Evolutionary conservation across 2,113 vertebrate species (phyloP).

Genomic region (Thymallus thymallus): DNA sequence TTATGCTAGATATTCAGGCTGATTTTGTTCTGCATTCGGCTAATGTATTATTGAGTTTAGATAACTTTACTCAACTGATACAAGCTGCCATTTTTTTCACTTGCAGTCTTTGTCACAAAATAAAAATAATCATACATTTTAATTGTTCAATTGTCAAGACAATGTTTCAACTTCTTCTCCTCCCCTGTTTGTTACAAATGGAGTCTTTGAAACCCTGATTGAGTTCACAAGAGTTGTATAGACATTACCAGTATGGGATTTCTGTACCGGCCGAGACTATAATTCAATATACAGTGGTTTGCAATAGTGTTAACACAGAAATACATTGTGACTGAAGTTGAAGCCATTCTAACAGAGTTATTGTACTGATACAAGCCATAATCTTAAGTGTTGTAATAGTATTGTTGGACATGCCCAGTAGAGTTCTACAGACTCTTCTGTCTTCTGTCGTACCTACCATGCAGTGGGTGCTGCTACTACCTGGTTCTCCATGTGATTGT

Average conservation of each 20-base stretch:
- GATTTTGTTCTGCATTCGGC: constrained; percentile 46
- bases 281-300: constrained; percentile 40
- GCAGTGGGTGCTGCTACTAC: constrained; percentile 47
- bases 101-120: constrained; percentile 21
- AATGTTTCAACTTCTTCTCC: not conserved
- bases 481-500: constrained; percentile 34
- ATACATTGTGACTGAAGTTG: constrained; percentile 36
- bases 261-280: not conserved
- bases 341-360: constrained; percentile 39
- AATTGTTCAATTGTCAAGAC: not conserved
- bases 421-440: constrained; percentile 34
- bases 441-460: constrained; percentile 39
- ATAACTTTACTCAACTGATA: constrained; percentile 40
- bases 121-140: not conserved
- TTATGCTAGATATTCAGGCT: constrained; percentile 8
- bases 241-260: not conserved
- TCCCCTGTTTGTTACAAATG: constrained; percentile 6
- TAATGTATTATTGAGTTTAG: constrained; percentile 31
- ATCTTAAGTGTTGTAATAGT: constrained; percentile 18
- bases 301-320: constrained; percentile 11
- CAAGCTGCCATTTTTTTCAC: constrained; percentile 47
- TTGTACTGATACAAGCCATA: constrained; percentile 40
- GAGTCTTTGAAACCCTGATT: constrained; percentile 35
- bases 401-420: constrained; percentile 29
- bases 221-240: not conserved